Percentiles rank a stretch among this genome's conserved stretches.
phyloP scores from a whole-genome alignment of 1,140 invertebrate genomes.

The Chionoecetes opilio region DNA sequence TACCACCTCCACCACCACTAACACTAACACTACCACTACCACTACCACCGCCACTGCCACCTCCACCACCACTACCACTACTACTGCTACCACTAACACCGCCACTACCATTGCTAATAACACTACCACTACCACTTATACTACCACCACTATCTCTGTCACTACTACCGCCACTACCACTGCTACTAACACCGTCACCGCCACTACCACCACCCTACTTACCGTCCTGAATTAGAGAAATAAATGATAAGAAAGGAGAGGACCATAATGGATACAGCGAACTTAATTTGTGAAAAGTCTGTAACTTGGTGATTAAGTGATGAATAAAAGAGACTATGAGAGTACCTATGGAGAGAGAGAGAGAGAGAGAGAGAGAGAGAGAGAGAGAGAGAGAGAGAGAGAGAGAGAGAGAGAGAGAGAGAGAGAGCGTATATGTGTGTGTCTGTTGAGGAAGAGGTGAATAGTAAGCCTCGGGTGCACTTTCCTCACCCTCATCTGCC shows the following conservation, averaged over 20 bases:
- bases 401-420: not conserved
- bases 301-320: slow-evolving; percentile 16
- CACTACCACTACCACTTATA: too few species aligned
- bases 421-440: too few species aligned
- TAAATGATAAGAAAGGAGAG: not conserved
- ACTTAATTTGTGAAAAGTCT: slow-evolving; percentile 22
- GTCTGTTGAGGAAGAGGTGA: not conserved
- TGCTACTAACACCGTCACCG: not conserved
- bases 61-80: not conserved
- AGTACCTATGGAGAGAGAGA: not conserved
- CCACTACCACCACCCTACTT: not conserved
- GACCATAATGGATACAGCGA: not conserved
- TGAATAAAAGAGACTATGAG: not conserved
- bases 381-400: not conserved
- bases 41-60: not conserved
- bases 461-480: too few species aligned
- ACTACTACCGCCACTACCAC: not conserved
- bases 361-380: not conserved
- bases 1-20: not conserved
- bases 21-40: too few species aligned
- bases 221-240: not conserved
- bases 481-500: too few species aligned
- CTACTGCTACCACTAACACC: not conserved
- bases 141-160: not conserved
- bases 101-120: too few species aligned